A percentile compares a stretch with the other conserved stretches of the same genome.
Conservation (phyloP, 1,140 invertebrate species). For the Penaeus vannamei region DNA sequence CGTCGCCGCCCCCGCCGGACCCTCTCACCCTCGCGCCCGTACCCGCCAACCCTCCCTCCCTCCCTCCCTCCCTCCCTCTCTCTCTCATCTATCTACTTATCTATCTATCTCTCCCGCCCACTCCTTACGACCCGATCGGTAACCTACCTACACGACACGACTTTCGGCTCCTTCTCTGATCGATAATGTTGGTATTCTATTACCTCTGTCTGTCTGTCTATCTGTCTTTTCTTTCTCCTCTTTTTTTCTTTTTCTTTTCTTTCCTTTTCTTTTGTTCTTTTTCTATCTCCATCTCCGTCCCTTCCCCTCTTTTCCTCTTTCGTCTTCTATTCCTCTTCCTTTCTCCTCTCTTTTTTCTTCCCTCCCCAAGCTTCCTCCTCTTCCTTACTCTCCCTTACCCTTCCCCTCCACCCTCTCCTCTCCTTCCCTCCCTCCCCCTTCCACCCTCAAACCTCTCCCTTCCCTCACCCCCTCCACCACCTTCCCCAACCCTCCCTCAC, state of each 20-base stretch:
- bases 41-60: neutral
- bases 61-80: slow-evolving; percentile 1
- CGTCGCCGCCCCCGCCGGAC: too few species aligned
- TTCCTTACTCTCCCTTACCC: neutral
- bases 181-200: too few species aligned
- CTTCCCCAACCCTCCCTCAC: too few species aligned
- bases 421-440: neutral
- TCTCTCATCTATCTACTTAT: neutral
- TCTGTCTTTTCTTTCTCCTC: too few species aligned
- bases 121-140: too few species aligned
- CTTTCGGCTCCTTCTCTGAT: too few species aligned
- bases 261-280: neutral
- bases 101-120: too few species aligned
- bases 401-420: neutral
- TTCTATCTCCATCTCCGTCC: neutral
- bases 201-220: too few species aligned
- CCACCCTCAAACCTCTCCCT: neutral
- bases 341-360: too few species aligned
- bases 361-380: neutral
- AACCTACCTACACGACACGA: too few species aligned
- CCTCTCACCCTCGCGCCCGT: too few species aligned
- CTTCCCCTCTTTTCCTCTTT: neutral
- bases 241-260: too few species aligned
- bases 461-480: neutral
- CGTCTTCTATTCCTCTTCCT: neutral